Percentiles rank a stretch among this genome's conserved stretches.
Evolutionary conservation across 2,888 invertebrate species (phyloP).

Genomic region (Xanthorhoe spadicearia): DNA sequence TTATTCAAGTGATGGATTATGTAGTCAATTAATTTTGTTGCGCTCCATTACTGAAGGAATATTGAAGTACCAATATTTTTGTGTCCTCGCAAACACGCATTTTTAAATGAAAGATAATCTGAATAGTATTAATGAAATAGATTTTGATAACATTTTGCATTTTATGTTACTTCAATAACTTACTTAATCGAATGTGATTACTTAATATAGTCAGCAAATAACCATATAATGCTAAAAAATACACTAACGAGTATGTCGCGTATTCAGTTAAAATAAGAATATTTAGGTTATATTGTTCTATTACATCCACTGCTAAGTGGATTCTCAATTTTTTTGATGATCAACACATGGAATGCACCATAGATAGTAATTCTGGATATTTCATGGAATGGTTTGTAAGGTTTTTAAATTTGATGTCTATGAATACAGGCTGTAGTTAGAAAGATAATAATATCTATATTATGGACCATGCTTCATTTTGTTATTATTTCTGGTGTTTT

Average conservation of each 20-base stretch:
- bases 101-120: constrained; percentile 48
- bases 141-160: constrained; percentile 52
- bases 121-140: constrained; percentile 51
- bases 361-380: neutral
- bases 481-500: constrained; percentile 1
- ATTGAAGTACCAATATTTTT: constrained; percentile 47
- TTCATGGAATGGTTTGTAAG: constrained; percentile 8
- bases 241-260: constrained; percentile 38
- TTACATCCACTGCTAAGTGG: constrained; percentile 18
- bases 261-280: constrained; percentile 39
- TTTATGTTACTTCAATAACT: constrained; percentile 45
- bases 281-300: constrained; percentile 23
- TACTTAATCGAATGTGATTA: constrained; percentile 49
- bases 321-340: constrained; percentile 13
- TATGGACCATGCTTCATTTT: constrained; percentile 12
- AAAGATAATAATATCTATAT: constrained; percentile 13
- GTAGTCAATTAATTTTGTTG: constrained; percentile 47
- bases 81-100: constrained; percentile 47
- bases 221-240: constrained; percentile 44
- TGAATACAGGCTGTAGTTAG: constrained; percentile 22
- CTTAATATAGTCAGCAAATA: constrained; percentile 44
- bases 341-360: constrained; percentile 21
- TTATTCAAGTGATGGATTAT: constrained; percentile 56
- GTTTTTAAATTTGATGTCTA: constrained; percentile 30
- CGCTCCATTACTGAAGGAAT: constrained; percentile 48